These are phyloP conservation scores for Todus mexicanus DNA, from an alignment of 2,797 vertebrate species.

Conservation along the genomic window DNA sequence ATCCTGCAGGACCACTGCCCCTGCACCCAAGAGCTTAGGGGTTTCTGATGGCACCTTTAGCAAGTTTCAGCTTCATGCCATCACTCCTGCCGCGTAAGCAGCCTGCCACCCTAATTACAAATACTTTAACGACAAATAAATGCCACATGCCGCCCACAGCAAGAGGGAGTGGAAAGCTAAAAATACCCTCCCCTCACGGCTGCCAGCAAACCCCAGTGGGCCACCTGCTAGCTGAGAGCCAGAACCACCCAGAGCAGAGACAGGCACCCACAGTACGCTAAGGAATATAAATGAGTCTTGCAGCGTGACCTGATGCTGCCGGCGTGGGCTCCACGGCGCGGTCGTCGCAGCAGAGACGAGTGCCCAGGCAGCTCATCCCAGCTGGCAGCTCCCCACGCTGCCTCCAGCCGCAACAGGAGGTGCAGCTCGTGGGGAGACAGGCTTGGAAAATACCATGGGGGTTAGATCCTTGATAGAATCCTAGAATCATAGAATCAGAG, in stretches of 20 bases:
- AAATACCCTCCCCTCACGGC: constrained; percentile 5
- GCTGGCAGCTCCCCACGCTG: neutral
- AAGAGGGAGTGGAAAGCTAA: constrained; percentile 20
- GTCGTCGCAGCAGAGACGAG: neutral
- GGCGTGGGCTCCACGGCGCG: accelerated
- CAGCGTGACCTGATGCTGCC: accelerated
- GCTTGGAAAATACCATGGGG: neutral
- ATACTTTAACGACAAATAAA: neutral
- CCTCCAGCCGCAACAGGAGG: neutral
- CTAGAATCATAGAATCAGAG: neutral
- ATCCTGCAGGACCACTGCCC: neutral
- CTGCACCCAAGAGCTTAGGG: neutral
- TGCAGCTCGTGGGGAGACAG: neutral
- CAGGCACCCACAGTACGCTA: accelerated
- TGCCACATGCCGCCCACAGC: constrained; percentile 14
- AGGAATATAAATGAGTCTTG: neutral
- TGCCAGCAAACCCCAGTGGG: constrained; percentile 12
- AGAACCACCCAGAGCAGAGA: neutral
- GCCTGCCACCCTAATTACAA: neutral
- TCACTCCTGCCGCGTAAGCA: neutral
- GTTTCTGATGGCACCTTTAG: neutral
- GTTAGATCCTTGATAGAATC: neutral
- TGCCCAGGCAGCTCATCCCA: neutral
- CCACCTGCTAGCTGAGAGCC: neutral
- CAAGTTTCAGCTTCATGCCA: neutral